Evolutionary conservation across 2,888 invertebrate genomes (phyloP).

Genomic region (Drosophila melanosoma): DNA sequence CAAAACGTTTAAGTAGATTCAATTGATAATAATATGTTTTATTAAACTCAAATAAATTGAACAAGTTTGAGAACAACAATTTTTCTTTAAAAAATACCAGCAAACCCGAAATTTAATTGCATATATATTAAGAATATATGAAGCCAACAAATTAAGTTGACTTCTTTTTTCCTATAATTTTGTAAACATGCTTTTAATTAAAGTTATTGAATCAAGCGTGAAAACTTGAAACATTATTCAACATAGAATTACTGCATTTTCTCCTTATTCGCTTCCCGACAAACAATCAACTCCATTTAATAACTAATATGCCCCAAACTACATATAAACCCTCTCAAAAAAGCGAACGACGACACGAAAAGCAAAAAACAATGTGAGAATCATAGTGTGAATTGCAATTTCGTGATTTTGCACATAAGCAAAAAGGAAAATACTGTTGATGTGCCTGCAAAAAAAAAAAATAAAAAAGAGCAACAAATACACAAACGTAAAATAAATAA

Average conservation of each 20-base stretch:
- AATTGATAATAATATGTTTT: neutral
- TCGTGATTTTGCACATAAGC: constrained; percentile 52
- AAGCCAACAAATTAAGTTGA: neutral
- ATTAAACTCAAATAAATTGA: neutral
- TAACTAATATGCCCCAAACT: neutral
- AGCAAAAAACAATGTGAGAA: constrained; percentile 26
- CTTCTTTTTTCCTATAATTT: neutral
- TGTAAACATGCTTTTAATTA: neutral
- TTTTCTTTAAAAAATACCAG: neutral
- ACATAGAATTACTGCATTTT: neutral
- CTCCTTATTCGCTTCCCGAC: too few species aligned
- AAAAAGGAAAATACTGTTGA: constrained; percentile 16
- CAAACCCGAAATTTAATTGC: neutral
- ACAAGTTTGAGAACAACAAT: neutral
- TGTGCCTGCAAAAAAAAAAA: constrained; percentile 18
- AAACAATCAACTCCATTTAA: neutral
- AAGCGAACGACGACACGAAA: neutral
- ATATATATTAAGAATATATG: neutral
- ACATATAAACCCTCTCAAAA: neutral
- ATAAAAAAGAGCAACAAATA: constrained; percentile 5
- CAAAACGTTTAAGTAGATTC: neutral
- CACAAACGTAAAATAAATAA: constrained; percentile 1
- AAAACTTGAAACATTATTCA: neutral
- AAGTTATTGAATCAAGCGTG: neutral
- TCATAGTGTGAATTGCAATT: constrained; percentile 54